Evolutionary conservation across 2,888 invertebrate species (phyloP).

Genomic region (Erannis defoliaria): DNA sequence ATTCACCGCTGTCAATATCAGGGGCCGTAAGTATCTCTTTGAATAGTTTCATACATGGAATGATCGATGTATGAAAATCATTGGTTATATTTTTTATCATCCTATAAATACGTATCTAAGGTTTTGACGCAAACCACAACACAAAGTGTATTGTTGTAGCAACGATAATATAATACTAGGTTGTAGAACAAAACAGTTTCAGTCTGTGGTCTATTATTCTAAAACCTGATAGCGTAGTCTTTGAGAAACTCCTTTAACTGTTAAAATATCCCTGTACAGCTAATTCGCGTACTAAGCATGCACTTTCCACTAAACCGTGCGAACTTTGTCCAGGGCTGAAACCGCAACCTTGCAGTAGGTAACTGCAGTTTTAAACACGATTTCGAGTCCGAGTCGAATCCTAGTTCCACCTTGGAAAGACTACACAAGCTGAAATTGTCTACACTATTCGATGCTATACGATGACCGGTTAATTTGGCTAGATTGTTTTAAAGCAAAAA

Average conservation of each 20-base stretch:
- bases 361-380: constrained; percentile 28
- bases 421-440: neutral
- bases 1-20: no score
- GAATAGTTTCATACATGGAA: no score
- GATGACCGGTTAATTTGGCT: no score
- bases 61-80: no score
- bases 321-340: constrained; percentile 15
- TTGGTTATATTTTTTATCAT: no score
- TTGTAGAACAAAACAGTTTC: neutral
- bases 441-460: no score
- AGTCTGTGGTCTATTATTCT: neutral
- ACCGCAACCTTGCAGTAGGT: constrained; percentile 20
- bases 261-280: neutral
- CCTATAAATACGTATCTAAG: no score
- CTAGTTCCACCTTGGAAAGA: constrained; percentile 2
- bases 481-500: no score
- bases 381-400: neutral
- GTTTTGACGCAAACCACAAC: no score
- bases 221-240: neutral
- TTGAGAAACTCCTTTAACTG: neutral
- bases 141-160: no score
- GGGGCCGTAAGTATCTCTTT: no score
- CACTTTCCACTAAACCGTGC: constrained; percentile 6
- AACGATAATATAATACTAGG: no score
- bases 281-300: constrained; percentile 1